Base-by-base conservation (phyloP, 2,888 invertebrate genomes). In the Liopterus haemorrhoidalis region DNA sequence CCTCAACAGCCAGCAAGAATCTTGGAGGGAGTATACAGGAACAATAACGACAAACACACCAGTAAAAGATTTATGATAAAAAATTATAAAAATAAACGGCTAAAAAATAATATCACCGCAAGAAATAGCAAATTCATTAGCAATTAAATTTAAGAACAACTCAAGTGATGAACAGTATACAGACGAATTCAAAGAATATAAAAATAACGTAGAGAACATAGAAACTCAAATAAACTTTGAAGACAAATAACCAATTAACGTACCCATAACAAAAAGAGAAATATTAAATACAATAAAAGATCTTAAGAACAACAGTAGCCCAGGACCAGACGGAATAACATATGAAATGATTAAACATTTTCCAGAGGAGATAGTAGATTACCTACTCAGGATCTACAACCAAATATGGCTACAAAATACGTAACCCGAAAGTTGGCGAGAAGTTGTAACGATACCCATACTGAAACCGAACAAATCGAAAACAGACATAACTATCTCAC, bases 321-420 rank as follows among this genome's bases (percentile, higher is more conserved):
- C 25, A 14, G 37, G 37, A 5, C 37, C 37, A 14, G 37, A 37
- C 15, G 11, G 14, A 24, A 25, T 37, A 15, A 22, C 37, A 9
- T 37, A 24, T 15, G 25, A 37, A 15, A 24, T 37, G 15, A 37
- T 37, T n/a, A 37, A 37, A 37, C 25, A 37, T 2, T 9, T 37
- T 3, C 14, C 22, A 8, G 8, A 3, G 2, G 22, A 38, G 8
- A 38, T 5, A 38, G 18, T 18, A 15, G n/a, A 38, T 5, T 9
- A 16, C 16, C 3, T 27, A 27, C 27, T 38, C 15, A 24, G 16
- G 16, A 25, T 27, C 12, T 38, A 38, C 11, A 38, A 38, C 4
- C 22, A 14, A 3, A 38, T 38, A 15, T 38, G 38, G 38, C 24
- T 11, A 14, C 4, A 27, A 25, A 24, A 38, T 15, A 14, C n/a